phyloP scores from a whole-genome alignment of 1,140 invertebrate species.

The Drosophila lacertosa region DNA sequence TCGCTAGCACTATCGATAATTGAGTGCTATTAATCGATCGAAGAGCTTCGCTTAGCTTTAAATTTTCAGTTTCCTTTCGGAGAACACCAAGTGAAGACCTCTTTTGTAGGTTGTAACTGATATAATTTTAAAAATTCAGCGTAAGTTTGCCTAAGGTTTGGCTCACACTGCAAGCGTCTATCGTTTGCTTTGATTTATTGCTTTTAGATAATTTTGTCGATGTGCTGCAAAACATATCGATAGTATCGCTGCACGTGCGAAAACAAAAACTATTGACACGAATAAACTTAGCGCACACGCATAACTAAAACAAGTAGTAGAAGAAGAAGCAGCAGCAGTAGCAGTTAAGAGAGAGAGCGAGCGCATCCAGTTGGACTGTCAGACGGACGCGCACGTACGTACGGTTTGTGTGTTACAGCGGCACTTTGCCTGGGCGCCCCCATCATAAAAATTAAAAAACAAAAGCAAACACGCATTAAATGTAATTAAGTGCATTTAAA shows the following conservation, averaged over 20 bases:
- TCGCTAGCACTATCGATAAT: constrained; percentile 59
- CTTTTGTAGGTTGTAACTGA: no score
- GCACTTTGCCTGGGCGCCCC: constrained; percentile 31
- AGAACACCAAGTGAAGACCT: no score
- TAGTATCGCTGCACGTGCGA: constrained; percentile 46
- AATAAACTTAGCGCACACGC: constrained; percentile 46
- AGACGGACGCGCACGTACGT: constrained; percentile 52
- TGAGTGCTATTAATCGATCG: constrained; percentile 32
- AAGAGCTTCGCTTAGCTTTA: constrained; percentile 10
- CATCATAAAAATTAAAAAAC: constrained; percentile 46
- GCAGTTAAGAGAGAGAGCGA: constrained; percentile 12
- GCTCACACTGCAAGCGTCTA: background rate
- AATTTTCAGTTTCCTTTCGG: no score
- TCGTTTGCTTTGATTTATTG: constrained; percentile 13
- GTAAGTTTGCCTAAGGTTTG: no score
- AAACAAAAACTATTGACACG: constrained; percentile 42
- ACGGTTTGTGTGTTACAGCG: constrained; percentile 49
- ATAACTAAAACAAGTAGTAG: constrained; percentile 48
- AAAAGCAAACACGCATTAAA: constrained; percentile 56
- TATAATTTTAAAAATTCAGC: no score
- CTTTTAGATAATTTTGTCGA: constrained; percentile 18
- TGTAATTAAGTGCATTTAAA: constrained; percentile 69
- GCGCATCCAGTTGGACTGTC: constrained; percentile 42
- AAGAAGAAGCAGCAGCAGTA: constrained; percentile 18
- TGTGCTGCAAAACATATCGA: constrained; percentile 31